phyloP scores from a whole-genome alignment of 2,888 invertebrate genomes.

The Cephus pygmeus region DNA sequence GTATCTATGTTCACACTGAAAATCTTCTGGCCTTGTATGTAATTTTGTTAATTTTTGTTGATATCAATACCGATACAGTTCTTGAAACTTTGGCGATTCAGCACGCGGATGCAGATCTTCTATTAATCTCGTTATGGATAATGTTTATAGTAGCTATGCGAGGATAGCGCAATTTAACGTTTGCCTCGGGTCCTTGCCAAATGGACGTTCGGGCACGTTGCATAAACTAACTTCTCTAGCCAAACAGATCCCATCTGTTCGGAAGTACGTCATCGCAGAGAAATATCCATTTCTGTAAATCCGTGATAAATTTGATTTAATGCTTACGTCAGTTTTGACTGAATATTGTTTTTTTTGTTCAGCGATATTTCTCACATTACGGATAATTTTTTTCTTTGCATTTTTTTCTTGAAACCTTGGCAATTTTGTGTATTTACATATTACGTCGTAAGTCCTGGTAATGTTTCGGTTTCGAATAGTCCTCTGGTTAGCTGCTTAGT shows the following conservation, averaged over 20 bases:
- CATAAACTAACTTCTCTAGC: background rate
- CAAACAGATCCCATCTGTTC: conserved; percentile 1
- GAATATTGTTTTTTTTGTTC: background rate
- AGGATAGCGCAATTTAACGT: background rate
- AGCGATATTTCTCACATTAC: too few relatives aligned
- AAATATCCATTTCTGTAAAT: background rate
- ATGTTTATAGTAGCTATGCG: background rate
- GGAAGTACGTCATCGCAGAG: background rate
- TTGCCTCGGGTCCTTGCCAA: conserved; percentile 4
- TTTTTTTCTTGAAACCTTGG: background rate
- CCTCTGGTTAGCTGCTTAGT: background rate
- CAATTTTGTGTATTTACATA: background rate
- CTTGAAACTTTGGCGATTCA: background rate
- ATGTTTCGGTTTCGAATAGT: background rate
- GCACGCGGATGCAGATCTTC: background rate
- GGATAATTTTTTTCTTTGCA: background rate
- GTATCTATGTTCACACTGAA: background rate
- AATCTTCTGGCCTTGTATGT: background rate
- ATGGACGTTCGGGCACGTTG: conserved; percentile 3
- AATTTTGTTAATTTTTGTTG: background rate
- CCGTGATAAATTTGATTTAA: background rate
- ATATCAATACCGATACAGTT: background rate
- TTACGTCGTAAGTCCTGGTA: background rate
- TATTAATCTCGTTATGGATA: background rate
- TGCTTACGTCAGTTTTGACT: background rate